Percentiles rank a stretch among this genome's conserved stretches.
These are phyloP conservation scores for Lepidocyrtoides sp. DNA, from an alignment of 2,888 invertebrate genomes.

Conservation along the genomic window DNA sequence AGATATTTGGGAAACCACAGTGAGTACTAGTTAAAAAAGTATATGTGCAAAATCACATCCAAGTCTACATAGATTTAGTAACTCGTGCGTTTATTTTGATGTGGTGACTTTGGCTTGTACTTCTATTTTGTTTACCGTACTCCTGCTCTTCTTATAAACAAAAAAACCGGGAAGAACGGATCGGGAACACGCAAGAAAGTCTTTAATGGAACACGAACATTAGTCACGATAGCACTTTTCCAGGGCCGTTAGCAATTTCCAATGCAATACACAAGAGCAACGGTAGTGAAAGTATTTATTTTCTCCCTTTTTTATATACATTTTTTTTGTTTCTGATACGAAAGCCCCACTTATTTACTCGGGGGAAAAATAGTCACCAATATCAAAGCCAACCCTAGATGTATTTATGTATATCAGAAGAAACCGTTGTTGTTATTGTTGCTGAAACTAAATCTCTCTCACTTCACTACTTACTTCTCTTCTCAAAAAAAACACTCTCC, in stretches of 20 bases:
- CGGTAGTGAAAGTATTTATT: conserved; percentile 76
- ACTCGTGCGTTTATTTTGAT: conserved; percentile 46
- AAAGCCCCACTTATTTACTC: conserved; percentile 62
- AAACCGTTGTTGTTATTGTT: conserved; percentile 39
- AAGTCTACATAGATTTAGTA: conserved; percentile 18
- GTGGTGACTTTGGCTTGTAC: conserved; percentile 11
- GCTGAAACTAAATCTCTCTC: conserved; percentile 67
- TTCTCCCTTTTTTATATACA: conserved; percentile 46
- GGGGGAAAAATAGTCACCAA: conserved; percentile 50
- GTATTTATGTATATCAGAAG: background rate
- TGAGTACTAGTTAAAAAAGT: background rate
- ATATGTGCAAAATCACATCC: conserved; percentile 14
- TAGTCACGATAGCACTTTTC: conserved; percentile 82
- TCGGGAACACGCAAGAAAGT: conserved; percentile 83
- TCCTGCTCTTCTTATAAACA: conserved; percentile 18
- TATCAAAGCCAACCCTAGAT: conserved; percentile 31
- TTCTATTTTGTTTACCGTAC: background rate
- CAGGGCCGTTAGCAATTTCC: conserved; percentile 80
- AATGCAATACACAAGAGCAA: conserved; percentile 66
- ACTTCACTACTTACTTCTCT: conserved; percentile 40
- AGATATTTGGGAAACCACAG: background rate
- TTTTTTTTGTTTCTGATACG: conserved; percentile 57
- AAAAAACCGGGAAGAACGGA: conserved; percentile 67
- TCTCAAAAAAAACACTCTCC: conserved; percentile 11
- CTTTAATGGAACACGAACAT: conserved; percentile 83